These are phyloP conservation scores for Gadus chalcogrammus DNA, from an alignment of 2,113 vertebrate genomes.

Conservation along the genomic window DNA sequence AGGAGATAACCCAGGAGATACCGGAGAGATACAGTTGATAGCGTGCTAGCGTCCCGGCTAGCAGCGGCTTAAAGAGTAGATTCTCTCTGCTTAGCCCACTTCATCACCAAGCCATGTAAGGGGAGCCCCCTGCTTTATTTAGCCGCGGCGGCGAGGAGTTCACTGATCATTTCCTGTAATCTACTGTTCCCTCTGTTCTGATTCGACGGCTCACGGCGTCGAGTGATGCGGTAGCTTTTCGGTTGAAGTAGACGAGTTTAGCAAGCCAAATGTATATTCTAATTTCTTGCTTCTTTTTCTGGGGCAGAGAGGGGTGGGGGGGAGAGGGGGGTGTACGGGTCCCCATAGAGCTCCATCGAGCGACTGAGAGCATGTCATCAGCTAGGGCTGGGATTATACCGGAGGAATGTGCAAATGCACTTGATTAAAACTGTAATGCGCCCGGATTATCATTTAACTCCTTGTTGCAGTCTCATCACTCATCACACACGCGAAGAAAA, in stretches of 20 bases:
- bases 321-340: too few relatives aligned
- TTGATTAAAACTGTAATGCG: slow-evolving; percentile 49
- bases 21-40: too few relatives aligned
- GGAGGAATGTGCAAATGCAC: slow-evolving; percentile 50
- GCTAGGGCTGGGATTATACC: slow-evolving; percentile 56
- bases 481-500: background rate
- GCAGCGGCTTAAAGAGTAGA: too few relatives aligned
- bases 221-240: slow-evolving; percentile 28
- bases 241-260: slow-evolving; percentile 28
- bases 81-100: too few relatives aligned
- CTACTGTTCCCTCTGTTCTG: slow-evolving; percentile 6
- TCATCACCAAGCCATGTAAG: too few relatives aligned
- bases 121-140: too few relatives aligned
- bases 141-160: too few relatives aligned
- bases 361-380: slow-evolving; percentile 57
- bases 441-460: slow-evolving; percentile 35
- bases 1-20: too few relatives aligned
- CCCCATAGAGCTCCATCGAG: slow-evolving; percentile 45
- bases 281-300: slow-evolving; percentile 58
- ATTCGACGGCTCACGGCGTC: slow-evolving; percentile 14
- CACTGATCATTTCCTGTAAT: slow-evolving; percentile 1
- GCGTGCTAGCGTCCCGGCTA: too few relatives aligned
- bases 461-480: slow-evolving; percentile 45
- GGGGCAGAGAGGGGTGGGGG: slow-evolving; percentile 4
- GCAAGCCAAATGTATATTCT: slow-evolving; percentile 51